phyloP scores from a whole-genome alignment of 2,888 invertebrate genomes.

The Macroteleia sp. region DNA sequence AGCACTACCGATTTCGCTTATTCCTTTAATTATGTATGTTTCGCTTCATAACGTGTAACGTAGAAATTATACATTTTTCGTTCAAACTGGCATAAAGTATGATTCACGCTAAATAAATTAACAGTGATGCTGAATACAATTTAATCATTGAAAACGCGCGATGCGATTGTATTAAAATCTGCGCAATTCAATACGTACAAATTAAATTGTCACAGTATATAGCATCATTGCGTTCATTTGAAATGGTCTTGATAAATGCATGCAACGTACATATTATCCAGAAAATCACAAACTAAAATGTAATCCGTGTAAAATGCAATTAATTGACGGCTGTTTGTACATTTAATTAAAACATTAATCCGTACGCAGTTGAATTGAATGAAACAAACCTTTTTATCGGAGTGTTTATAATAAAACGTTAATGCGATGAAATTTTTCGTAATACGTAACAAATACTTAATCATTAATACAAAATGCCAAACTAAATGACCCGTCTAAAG shows the following conservation, averaged over 20 bases:
- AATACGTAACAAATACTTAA: too few species aligned
- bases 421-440: neutral
- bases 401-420: neutral
- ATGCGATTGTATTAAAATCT: slow-evolving; percentile 10
- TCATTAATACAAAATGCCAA: neutral
- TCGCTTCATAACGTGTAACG: slow-evolving; percentile 38
- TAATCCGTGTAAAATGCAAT: slow-evolving; percentile 29
- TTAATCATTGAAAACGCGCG: slow-evolving; percentile 3
- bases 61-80: slow-evolving; percentile 36
- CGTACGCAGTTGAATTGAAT: neutral
- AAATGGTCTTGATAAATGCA: slow-evolving; percentile 9
- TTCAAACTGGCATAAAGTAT: slow-evolving; percentile 6
- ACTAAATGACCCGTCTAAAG: neutral
- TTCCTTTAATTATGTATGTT: slow-evolving; percentile 49
- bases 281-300: slow-evolving; percentile 28
- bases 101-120: slow-evolving; percentile 42
- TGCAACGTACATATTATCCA: slow-evolving; percentile 2
- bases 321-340: slow-evolving; percentile 7
- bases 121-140: slow-evolving; percentile 8
- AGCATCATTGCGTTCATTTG: neutral
- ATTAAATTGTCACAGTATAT: slow-evolving; percentile 24
- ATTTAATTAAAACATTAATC: slow-evolving; percentile 19
- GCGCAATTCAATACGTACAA: slow-evolving; percentile 17
- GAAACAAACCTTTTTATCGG: neutral
- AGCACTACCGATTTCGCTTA: slow-evolving; percentile 45